Evolutionary conservation across 1,140 invertebrate genomes (phyloP).

Genomic region (Drosophila ogumai): DNA sequence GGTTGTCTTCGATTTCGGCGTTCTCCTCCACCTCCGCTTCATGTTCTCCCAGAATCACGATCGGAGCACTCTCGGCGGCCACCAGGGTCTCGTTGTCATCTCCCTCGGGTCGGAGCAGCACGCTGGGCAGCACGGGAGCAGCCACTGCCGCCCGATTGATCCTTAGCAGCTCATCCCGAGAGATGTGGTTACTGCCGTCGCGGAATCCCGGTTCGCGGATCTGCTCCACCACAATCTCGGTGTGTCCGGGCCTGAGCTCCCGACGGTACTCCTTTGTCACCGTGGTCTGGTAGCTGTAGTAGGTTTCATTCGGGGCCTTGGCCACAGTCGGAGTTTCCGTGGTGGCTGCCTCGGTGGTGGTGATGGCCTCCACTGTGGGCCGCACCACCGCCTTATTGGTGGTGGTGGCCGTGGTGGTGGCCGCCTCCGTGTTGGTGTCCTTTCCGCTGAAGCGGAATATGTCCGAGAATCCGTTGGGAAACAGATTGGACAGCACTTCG

Average conservation of each 20-base stretch:
- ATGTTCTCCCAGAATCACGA: constrained; percentile 72
- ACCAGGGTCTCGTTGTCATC: constrained; percentile 62
- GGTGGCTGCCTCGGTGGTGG: constrained; percentile 5
- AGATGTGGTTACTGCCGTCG: constrained; percentile 72
- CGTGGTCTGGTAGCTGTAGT: constrained; percentile 68
- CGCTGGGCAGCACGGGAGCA: constrained; percentile 73
- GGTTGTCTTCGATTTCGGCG: constrained; percentile 69
- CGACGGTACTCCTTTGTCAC: constrained; percentile 73
- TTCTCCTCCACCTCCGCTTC: constrained; percentile 65
- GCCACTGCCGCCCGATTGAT: constrained; percentile 75
- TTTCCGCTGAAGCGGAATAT: constrained; percentile 76
- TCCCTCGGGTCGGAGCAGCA: constrained; percentile 58
- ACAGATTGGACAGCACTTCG: constrained; percentile 75
- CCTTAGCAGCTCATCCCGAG: constrained; percentile 66
- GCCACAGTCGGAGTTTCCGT: neutral
- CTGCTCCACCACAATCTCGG: constrained; percentile 77
- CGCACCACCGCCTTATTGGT: constrained; percentile 31
- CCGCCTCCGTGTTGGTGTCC: constrained; percentile 38
- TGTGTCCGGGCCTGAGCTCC: constrained; percentile 71
- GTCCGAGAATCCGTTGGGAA: constrained; percentile 79
- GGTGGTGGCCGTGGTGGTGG: constrained; percentile 40
- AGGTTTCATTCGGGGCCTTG: constrained; percentile 46
- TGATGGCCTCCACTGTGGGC: constrained; percentile 16
- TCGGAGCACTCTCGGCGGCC: constrained; percentile 71
- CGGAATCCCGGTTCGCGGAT: constrained; percentile 43